Percentiles rank a stretch among this genome's conserved stretches.
Conservation (phyloP, 2,797 vertebrate genomes). For the Fratercula arctica region DNA sequence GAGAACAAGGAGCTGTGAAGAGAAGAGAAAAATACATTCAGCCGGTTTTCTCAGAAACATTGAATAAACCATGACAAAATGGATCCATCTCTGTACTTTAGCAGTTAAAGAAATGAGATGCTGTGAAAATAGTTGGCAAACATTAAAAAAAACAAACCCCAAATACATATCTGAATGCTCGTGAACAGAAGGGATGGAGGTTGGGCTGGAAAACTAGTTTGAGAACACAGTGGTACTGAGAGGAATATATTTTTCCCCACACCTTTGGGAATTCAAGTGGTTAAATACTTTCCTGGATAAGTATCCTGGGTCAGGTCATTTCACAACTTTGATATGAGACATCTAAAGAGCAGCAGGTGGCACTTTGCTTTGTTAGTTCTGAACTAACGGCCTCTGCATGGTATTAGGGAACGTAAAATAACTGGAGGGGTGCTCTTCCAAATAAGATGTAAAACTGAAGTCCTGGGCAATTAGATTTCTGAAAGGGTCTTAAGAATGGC, state of each 20-base stretch:
- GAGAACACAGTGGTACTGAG: background rate
- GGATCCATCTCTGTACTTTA: background rate
- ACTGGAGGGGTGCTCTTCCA: background rate
- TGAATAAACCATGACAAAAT: conserved; percentile 2
- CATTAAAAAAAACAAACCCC: background rate
- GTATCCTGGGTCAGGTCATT: background rate
- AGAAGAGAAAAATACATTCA: background rate
- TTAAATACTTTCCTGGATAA: conserved; percentile 16
- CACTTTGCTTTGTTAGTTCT: background rate
- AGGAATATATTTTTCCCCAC: background rate
- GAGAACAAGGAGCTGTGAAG: background rate
- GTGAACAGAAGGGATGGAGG: background rate
- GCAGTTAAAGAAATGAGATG: background rate
- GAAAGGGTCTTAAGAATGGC: background rate
- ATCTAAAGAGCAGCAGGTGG: background rate
- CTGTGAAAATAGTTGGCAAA: background rate
- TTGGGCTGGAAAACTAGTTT: background rate
- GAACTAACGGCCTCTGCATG: background rate
- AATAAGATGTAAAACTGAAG: background rate
- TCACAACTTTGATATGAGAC: background rate
- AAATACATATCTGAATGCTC: background rate
- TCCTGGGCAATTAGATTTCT: background rate
- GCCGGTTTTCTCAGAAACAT: background rate
- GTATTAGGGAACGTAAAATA: background rate
- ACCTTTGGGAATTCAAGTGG: background rate